phyloP scores from a whole-genome alignment of 2,888 invertebrate genomes.

The Diploptera punctata region DNA sequence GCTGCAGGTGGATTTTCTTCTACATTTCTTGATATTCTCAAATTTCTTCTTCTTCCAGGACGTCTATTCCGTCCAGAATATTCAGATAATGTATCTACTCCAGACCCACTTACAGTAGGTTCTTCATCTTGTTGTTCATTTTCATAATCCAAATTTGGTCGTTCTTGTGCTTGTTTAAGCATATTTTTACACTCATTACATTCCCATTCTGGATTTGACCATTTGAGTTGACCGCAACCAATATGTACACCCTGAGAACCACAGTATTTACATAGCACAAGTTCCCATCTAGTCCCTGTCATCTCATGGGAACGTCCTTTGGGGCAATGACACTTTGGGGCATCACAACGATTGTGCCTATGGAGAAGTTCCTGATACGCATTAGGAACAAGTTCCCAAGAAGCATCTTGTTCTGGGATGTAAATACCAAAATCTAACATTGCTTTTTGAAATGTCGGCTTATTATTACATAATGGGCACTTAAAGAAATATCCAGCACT shows the following conservation, averaged over 20 bases:
- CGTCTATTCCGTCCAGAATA: too few relatives aligned
- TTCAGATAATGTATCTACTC: background rate
- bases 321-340: slow-evolving; percentile 64
- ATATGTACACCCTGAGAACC: slow-evolving; percentile 63
- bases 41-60: background rate
- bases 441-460: slow-evolving; percentile 65
- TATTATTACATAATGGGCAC: slow-evolving; percentile 83
- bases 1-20: too few relatives aligned
- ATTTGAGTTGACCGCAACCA: slow-evolving; percentile 55
- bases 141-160: too few relatives aligned
- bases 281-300: slow-evolving; percentile 60
- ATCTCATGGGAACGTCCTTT: slow-evolving; percentile 59
- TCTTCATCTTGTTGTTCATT: background rate
- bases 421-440: slow-evolving; percentile 74
- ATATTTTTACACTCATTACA: slow-evolving; percentile 55
- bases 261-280: slow-evolving; percentile 61
- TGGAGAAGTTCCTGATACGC: slow-evolving; percentile 76
- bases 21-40: too few relatives aligned
- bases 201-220: slow-evolving; percentile 53
- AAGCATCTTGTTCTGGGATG: slow-evolving; percentile 82
- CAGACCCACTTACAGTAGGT: background rate
- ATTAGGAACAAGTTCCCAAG: slow-evolving; percentile 80
- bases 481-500: slow-evolving; percentile 84
- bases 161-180: background rate
- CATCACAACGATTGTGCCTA: slow-evolving; percentile 66